Evolutionary conservation across 2,113 vertebrate genomes (phyloP), one percentile per base, ranked within the genome.

Genomic region (Colius striatus): DNA sequence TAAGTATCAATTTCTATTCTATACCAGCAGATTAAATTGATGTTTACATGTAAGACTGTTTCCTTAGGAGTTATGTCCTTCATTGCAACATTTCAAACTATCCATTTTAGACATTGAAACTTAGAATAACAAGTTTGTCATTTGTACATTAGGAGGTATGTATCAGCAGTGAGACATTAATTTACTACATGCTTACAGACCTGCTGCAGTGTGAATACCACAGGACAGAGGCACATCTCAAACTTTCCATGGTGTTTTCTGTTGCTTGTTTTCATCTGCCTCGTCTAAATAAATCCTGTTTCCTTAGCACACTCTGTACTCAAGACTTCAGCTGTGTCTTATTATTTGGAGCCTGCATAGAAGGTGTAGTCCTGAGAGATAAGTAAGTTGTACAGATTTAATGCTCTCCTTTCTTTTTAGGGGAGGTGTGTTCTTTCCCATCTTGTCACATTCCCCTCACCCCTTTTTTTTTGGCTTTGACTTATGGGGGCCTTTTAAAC

Each of bases 251-350:
- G 43, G 0, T n/a, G 9, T 11, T 83, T 75, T 18, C 30, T 47
- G 1, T 22, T 22, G 22, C 20, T 54, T 60, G 29, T 34, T 60
- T 80, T 78, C 4, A 57, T 72, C 17, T 66, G 57, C 57, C 12
- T 1, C 30, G 25, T 74, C 32, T 87, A 48, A 87, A 84, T 57
- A 84, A 93, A 63, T 54, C n/a, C 19, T 76, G 0, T 16, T 92
- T 97, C 95, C 95, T 97, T 97, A 97, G 79, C 87, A 29, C 27
- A 97, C 80, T 2, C 62, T 58, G 43, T 53, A 36, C 45, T 58
- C 41, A 95, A 99, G 99, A 99, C 97, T 98, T 99, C 83, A 99
- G 98, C 84, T 99, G 99, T 79, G 99, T 99, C 32, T 97, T 99
- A 50, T 95, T 99, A 53, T 99, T 99, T 93, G 99, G 99, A 10